Evolutionary conservation across 2,888 invertebrate genomes (phyloP).

Genomic region (Plutella xylostella): DNA sequence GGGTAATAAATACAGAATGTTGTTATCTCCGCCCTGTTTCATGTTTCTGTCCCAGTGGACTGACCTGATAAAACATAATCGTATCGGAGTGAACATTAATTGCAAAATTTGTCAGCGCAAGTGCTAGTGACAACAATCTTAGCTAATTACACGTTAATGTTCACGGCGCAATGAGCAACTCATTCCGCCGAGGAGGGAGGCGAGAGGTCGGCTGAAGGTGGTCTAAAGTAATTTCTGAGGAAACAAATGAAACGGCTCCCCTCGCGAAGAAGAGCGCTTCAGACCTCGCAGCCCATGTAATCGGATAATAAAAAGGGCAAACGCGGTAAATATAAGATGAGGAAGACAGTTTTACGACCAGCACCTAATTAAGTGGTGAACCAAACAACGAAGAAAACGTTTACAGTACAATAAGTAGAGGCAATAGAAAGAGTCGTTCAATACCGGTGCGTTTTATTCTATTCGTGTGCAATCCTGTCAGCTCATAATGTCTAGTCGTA

Average conservation of each 20-base stretch:
- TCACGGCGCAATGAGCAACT: constrained; percentile 25
- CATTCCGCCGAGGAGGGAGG: constrained; percentile 19
- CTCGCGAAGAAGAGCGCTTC: constrained; percentile 58
- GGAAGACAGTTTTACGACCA: constrained; percentile 70
- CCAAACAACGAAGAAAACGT: constrained; percentile 59
- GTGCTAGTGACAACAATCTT: constrained; percentile 45
- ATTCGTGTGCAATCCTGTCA: too few relatives aligned
- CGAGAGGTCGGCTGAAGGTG: constrained; percentile 23
- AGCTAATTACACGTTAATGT: constrained; percentile 47
- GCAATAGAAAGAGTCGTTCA: constrained; percentile 7
- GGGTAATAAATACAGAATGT: constrained; percentile 28
- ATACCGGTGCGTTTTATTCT: too few relatives aligned
- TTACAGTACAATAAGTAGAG: constrained; percentile 39
- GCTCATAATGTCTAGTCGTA: background rate
- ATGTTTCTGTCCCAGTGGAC: constrained; percentile 47
- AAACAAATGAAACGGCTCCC: constrained; percentile 69
- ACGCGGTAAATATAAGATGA: constrained; percentile 71
- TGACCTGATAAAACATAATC: constrained; percentile 47
- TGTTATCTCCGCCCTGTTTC: constrained; percentile 31
- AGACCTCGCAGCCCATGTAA: constrained; percentile 67
- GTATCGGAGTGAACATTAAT: constrained; percentile 60
- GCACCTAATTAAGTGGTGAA: constrained; percentile 69
- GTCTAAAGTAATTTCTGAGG: constrained; percentile 63
- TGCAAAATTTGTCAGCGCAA: constrained; percentile 42
- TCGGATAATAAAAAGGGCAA: constrained; percentile 71